Conservation (phyloP, 2,888 invertebrate genomes). For the Sclerodermus sp. region DNA sequence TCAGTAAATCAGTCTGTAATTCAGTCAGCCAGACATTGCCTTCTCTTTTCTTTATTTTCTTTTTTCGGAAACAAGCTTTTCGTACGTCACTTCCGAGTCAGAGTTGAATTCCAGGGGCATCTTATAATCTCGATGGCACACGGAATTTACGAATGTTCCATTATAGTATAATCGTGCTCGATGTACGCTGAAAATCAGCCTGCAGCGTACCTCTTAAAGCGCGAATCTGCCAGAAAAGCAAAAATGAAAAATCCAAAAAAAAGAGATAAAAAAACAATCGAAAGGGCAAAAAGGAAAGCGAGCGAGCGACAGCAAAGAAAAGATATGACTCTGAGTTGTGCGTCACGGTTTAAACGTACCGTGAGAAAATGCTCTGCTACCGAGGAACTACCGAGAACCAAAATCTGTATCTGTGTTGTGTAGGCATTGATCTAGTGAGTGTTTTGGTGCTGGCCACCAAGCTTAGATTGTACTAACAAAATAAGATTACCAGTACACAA, state of each 20-base stretch:
- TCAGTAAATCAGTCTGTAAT: too few relatives aligned
- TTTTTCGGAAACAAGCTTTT: slow-evolving; percentile 3
- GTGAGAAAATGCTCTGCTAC: slow-evolving; percentile 26
- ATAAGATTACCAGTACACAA: slow-evolving; percentile 30
- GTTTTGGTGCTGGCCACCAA: slow-evolving; percentile 57
- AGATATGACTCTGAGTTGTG: slow-evolving; percentile 34
- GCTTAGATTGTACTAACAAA: slow-evolving; percentile 46
- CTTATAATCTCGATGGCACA: too few relatives aligned
- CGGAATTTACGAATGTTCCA: too few relatives aligned
- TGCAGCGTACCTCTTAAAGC: neutral
- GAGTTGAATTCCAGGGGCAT: too few relatives aligned
- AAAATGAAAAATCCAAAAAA: slow-evolving; percentile 4
- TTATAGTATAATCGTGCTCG: neutral
- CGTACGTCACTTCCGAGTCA: slow-evolving; percentile 6
- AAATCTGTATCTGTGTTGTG: slow-evolving; percentile 55
- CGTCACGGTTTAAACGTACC: too few relatives aligned
- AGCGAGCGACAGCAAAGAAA: slow-evolving; percentile 20
- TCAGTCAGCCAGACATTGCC: too few relatives aligned
- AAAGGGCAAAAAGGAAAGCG: slow-evolving; percentile 8
- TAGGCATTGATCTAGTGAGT: slow-evolving; percentile 53
- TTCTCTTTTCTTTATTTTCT: slow-evolving; percentile 10
- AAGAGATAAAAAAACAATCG: slow-evolving; percentile 6
- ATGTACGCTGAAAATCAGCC: neutral
- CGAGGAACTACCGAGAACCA: slow-evolving; percentile 19
- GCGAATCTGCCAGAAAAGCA: neutral